Evolutionary conservation across 2,113 vertebrate species (phyloP), one percentile per base, ranked within the genome.

Genomic region (Onychostoma macrolepis): DNA sequence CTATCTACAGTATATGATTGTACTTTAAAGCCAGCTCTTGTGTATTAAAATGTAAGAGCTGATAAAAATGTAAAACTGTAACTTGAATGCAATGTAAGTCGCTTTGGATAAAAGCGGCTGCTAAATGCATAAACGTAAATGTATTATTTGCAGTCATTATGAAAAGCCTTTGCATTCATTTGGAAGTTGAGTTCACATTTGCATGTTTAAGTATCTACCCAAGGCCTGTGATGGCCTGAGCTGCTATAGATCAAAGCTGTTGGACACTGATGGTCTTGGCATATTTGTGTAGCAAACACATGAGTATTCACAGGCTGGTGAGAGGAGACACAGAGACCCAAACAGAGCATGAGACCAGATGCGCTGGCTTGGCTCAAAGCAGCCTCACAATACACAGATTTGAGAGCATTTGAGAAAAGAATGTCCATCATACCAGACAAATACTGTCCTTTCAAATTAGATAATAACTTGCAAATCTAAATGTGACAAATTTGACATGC

Each of bases 261-360:
- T 38, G 21, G 50, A 71, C 85, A 24, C 72, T 86, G 80, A 88
- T 80, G 41, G 26, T 82, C 45, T 79, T 45, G 50, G 79, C 74
- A 71, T 88, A 77, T 88, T 88, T 88, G 88, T 83, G 58, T 41
- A 78, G 88, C 80, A 88, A 88, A 88, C 85, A 83, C 79, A 86
- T 28, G 74, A 45, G 84, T 86, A 69, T 86, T 88, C 88, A 79
- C 88, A 83, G 80, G 58, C 71, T 45, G 85, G 88, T 88, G 88
- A 86, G 74, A 88, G 80, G 58, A 83, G 85, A 88, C 88, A 88
- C 45, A 69, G 67, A 82, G 87, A 82, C 87, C 84, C 38, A 80
- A 26, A 10, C 10, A 1, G 33, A 65, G 79, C 48, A 75, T 43
- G 79, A 58, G 65, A 83, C 30, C 41, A 61, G 53, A 58, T 67